Conservation (phyloP, 64 coral and sea anemone genomes). For the Platygyra sinensis region DNA sequence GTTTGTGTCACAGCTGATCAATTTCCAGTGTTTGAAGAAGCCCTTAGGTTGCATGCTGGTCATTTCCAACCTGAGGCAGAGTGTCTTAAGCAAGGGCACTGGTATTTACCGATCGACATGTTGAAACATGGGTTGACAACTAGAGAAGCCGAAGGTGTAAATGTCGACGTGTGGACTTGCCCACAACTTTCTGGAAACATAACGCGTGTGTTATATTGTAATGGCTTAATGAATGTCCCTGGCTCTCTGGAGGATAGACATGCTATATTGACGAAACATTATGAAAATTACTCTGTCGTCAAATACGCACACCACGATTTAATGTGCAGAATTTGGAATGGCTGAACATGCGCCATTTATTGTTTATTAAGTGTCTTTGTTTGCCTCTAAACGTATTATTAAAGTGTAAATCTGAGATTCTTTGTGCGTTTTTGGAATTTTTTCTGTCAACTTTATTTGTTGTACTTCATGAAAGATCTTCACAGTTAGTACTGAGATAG, state of each 20-base stretch:
- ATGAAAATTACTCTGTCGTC: conserved; percentile 44
- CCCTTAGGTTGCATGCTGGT: neutral
- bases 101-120: conserved; percentile 66
- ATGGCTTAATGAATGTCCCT: conserved; percentile 60
- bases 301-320: conserved; percentile 47
- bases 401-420: too few species aligned
- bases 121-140: conserved; percentile 6
- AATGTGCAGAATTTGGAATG: conserved; percentile 64
- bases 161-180: conserved; percentile 61
- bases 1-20: conserved; percentile 49
- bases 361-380: too few species aligned
- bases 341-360: neutral
- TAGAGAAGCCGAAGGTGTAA: conserved; percentile 57
- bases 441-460: too few species aligned
- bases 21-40: conserved; percentile 39
- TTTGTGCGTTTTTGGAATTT: too few species aligned
- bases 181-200: conserved; percentile 38
- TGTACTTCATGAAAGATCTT: too few species aligned
- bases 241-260: neutral
- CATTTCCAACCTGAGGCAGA: conserved; percentile 46
- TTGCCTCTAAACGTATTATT: too few species aligned
- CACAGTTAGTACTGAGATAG: too few species aligned
- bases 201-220: conserved; percentile 41
- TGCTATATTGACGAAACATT: conserved; percentile 29
- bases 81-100: neutral